phyloP scores from a whole-genome alignment of 2,888 invertebrate genomes.

The Heteromurus nitidus region DNA sequence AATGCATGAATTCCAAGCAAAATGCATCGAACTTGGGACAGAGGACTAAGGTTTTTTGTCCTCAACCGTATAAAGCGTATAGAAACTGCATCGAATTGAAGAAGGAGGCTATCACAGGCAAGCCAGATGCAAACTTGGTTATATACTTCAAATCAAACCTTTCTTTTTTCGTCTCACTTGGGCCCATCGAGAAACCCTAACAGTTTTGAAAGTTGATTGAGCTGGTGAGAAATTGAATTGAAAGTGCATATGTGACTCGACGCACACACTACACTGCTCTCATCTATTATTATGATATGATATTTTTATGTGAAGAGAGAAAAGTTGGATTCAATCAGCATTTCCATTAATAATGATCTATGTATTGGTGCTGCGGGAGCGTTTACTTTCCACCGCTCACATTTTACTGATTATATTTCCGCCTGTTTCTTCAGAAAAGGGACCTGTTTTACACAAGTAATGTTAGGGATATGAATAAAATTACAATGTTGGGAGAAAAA shows the following conservation, averaged over 20 bases:
- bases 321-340: constrained; percentile 43
- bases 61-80: not conserved
- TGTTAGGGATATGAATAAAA: constrained; percentile 1
- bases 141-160: too few species aligned
- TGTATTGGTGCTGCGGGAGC: constrained; percentile 14
- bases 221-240: constrained; percentile 4
- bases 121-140: too few species aligned
- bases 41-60: constrained; percentile 1
- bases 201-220: too few species aligned
- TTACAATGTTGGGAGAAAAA: not conserved
- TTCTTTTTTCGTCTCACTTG: too few species aligned
- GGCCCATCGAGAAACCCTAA: too few species aligned
- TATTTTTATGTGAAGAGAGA: too few species aligned
- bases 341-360: constrained; percentile 57
- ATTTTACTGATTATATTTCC: constrained; percentile 8
- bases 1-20: not conserved
- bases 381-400: constrained; percentile 7
- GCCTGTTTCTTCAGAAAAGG: not conserved
- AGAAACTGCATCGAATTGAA: too few species aligned
- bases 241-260: not conserved
- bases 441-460: not conserved
- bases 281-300: too few species aligned
- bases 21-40: constrained; percentile 1
- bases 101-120: too few species aligned
- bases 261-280: not conserved